These are phyloP conservation scores for Neuroterus valhalla DNA, from an alignment of 1,140 invertebrate species.

Conservation along the genomic window DNA sequence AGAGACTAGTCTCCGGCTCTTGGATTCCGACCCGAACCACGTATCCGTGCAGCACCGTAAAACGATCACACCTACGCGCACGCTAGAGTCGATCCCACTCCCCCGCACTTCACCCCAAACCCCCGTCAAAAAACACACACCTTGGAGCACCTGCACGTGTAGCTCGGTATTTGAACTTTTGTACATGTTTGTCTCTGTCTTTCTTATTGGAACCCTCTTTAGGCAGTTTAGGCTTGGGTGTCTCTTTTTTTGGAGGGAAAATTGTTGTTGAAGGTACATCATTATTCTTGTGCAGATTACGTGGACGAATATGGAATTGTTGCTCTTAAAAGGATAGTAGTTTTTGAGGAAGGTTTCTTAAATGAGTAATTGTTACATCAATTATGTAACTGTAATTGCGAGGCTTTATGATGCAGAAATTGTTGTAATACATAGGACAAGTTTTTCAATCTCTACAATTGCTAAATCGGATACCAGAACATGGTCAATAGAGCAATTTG, in stretches of 20 bases:
- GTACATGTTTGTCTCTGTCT: slow-evolving; percentile 44
- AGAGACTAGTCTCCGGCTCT: slow-evolving; percentile 38
- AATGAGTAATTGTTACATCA: no score
- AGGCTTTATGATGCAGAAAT: no score
- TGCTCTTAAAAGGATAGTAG: no score
- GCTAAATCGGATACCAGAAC: no score
- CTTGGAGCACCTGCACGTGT: slow-evolving; percentile 51
- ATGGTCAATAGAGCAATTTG: no score
- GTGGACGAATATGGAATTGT: no score
- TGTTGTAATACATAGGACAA: no score
- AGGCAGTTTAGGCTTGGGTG: not conserved
- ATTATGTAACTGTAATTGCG: no score
- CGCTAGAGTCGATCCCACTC: not conserved
- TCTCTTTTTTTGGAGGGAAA: slow-evolving; percentile 41
- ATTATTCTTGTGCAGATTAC: no score
- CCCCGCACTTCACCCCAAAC: not conserved
- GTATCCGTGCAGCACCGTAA: slow-evolving; percentile 6
- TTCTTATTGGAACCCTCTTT: slow-evolving; percentile 9
- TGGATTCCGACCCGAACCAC: slow-evolving; percentile 17
- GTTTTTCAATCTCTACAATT: no score
- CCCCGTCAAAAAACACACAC: not conserved
- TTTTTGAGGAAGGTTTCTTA: no score
- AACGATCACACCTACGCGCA: slow-evolving; percentile 18
- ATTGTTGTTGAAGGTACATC: not conserved
- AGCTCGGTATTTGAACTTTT: slow-evolving; percentile 43